phyloP scores from a whole-genome alignment of 2,888 invertebrate species.

The Adineta ricciae region DNA sequence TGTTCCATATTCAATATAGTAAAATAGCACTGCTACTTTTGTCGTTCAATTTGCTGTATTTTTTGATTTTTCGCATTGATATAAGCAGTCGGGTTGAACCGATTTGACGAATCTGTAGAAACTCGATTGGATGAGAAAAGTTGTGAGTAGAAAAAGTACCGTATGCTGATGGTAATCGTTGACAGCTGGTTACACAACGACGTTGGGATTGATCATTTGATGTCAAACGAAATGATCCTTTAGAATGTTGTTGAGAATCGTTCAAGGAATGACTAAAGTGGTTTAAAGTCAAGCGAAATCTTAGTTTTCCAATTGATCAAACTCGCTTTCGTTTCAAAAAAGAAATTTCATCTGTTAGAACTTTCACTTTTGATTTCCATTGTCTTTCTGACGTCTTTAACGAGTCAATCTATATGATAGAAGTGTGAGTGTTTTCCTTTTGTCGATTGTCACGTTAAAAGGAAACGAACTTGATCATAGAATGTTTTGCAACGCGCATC shows the following conservation, averaged over 20 bases:
- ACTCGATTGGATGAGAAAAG: background rate
- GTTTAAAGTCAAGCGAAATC: too few species aligned
- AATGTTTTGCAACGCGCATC: background rate
- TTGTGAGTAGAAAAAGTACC: background rate
- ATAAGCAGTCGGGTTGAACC: background rate
- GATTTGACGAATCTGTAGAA: background rate
- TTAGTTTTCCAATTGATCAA: too few species aligned
- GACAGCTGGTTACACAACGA: background rate
- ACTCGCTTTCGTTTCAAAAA: constrained; percentile 41
- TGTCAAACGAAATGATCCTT: background rate
- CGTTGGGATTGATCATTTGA: background rate
- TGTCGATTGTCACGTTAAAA: background rate
- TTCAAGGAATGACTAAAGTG: background rate
- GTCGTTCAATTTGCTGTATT: background rate
- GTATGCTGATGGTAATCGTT: background rate
- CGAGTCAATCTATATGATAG: constrained; percentile 42
- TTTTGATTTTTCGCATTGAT: background rate
- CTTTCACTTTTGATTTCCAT: constrained; percentile 44
- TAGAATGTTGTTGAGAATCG: background rate
- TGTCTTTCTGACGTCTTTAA: constrained; percentile 46
- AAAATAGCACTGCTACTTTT: background rate
- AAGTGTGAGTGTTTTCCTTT: background rate
- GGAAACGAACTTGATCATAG: background rate
- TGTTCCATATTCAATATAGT: background rate
- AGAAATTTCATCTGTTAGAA: constrained; percentile 47